phyloP scores from a whole-genome alignment of 2,888 invertebrate species.

The Clostera curtula region DNA sequence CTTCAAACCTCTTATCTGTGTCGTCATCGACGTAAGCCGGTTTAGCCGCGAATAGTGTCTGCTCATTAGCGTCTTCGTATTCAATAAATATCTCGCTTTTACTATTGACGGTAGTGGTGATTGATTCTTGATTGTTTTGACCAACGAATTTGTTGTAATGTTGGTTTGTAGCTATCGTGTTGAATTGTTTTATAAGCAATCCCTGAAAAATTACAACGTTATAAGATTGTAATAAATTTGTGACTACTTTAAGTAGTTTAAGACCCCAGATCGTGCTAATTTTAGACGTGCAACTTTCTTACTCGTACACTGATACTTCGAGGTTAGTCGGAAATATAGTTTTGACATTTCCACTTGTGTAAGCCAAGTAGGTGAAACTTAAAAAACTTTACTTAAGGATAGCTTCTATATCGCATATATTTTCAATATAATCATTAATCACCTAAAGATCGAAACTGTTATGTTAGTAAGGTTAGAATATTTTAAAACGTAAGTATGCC shows the following conservation, averaged over 20 bases:
- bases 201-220: constrained; percentile 51
- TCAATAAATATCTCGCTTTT: constrained; percentile 55
- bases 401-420: too few relatives aligned
- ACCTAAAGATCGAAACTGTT: too few relatives aligned
- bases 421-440: too few relatives aligned
- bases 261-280: constrained; percentile 3
- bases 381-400: too few relatives aligned
- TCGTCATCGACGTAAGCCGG: constrained; percentile 50
- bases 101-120: constrained; percentile 43
- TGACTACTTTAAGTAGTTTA: background rate
- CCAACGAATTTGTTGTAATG: constrained; percentile 50
- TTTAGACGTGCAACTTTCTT: too few relatives aligned
- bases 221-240: constrained; percentile 20
- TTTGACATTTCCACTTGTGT: too few relatives aligned
- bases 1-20: constrained; percentile 56
- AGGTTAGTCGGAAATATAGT: too few relatives aligned
- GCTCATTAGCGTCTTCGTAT: constrained; percentile 52
- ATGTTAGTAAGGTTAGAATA: constrained; percentile 5
- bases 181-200: constrained; percentile 66
- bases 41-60: constrained; percentile 49
- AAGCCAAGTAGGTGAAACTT: too few relatives aligned
- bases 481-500: background rate
- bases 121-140: constrained; percentile 39
- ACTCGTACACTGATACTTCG: too few relatives aligned
- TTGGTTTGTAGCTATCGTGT: constrained; percentile 58